Base-by-base conservation (phyloP, 92 coral and sea anemone genomes). In the Epizoanthus scotinus region DNA sequence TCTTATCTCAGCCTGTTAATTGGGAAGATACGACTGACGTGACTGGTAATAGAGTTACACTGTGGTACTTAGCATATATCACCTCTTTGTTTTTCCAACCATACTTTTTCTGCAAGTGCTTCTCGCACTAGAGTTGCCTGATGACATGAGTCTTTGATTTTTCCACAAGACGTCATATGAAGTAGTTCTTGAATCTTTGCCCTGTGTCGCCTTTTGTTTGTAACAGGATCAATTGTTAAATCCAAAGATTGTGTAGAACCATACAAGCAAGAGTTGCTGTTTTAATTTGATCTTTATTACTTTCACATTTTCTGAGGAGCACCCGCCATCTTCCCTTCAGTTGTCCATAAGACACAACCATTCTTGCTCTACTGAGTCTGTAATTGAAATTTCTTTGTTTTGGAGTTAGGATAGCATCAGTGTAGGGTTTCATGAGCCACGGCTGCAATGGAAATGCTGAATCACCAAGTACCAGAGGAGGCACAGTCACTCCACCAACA, bases 271-370 rank as follows among this genome's bases (percentile, higher is more conserved):
- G 88, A 21, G 83, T 71, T 6, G 88, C 73, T 78, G 60, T 78
- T 61, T 36, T 84, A 25, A 84, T 74, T 79, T 88, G 78, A 19
- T 67, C 83, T 70, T 53, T 65, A 66, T 40, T 78, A 59, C 91
- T 79, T 59, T 88, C 88, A 84, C 81, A 70, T 60, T 79, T 84
- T 63, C 91, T 78, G 13, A 78, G n/a, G 27, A 88, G 70, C 24
- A 88, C 63, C 70, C 88, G 22, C 91, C 87, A 83, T 68, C 91
- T 84, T 55, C 91, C 91, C 63, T 87, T 87, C 18, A 83, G 81
- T 40, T 87, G 88, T 6, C 91, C 85, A 71, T 13, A 87, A 20
- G 59, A 69, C 17, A n/a, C n/a, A n/a, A n/a, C n/a, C n/a, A n/a
- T n/a, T 71, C 90, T 68, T 87, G 87, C 26, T 78, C 84, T 77